phyloP scores from a whole-genome alignment of 2,113 vertebrate species.

The Corydoras maculifer region DNA sequence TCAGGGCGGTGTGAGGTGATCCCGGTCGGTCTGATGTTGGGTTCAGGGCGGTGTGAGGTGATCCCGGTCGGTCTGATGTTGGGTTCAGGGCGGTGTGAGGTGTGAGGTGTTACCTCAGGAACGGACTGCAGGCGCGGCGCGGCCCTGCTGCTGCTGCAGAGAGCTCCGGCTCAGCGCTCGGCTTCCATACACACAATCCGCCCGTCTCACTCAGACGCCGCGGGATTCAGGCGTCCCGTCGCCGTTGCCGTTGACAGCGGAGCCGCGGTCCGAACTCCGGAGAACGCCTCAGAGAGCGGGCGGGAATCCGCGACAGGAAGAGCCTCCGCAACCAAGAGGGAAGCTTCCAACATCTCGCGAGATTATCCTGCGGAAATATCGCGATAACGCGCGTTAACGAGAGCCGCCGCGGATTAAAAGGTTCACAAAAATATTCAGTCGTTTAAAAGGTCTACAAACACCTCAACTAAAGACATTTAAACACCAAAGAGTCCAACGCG shows the following conservation, averaged over 20 bases:
- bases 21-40: too few species aligned
- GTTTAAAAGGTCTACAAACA: too few species aligned
- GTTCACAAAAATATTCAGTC: too few species aligned
- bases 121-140: neutral
- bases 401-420: neutral
- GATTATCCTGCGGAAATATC: constrained; percentile 20
- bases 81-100: neutral
- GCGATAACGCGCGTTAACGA: neutral
- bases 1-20: too few species aligned
- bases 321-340: constrained; percentile 38
- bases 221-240: neutral
- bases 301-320: constrained; percentile 46
- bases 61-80: neutral
- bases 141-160: constrained; percentile 8
- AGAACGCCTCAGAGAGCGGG: neutral
- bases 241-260: neutral
- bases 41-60: too few species aligned
- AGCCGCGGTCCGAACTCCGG: neutral
- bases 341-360: constrained; percentile 39
- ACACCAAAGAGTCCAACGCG: too few species aligned
- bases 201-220: neutral
- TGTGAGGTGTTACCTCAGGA: neutral
- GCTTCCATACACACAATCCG: neutral
- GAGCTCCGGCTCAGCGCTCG: constrained; percentile 7
- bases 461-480: too few species aligned